Base-by-base conservation (phyloP, 2,113 vertebrate species). In the Aegotheles bennettii region DNA sequence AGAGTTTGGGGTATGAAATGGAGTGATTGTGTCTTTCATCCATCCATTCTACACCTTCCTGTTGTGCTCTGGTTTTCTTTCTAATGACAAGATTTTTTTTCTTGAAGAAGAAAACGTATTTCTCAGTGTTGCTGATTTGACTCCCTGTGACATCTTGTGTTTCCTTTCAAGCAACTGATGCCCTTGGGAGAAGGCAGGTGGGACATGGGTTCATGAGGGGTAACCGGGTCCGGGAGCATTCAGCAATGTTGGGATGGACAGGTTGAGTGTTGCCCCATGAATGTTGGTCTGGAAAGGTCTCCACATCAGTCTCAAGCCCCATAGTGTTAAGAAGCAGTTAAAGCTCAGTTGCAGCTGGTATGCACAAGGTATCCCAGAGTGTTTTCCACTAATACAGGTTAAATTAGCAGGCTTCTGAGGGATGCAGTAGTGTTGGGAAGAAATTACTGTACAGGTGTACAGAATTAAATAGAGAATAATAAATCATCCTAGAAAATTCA, bases 161-260 rank as follows among this genome's bases (percentile, higher is more conserved):
- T 90, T 76, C 57, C 17, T 24, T 31, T 48, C 10, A 6, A 40
- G 60, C 7, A 4, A 25, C 31, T 1, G 42, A 9, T 48, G 59
- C 50, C 60, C 29, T 7, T 18, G 9, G 61, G 21, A 43, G 42
- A 2, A 10, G 10, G 54, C 40, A 40, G 48, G 38, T 13, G 19
- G 54, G 9, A 18, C 51, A n/a, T 42, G 7, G 16, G 7, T 13
- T 28, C 29, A 6, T 0, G 0, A 40, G 31, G 38, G 47, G 19
- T 2, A 16, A 9, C 31, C 15, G 78, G 10, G 47, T 4, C 17
- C 2, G 14, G 23, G 40, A 65, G 25, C 18, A 2, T 35, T 28
- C 15, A 2, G 43, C 17, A 8, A 1, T 0, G 15, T 2, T 35
- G 10, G 54, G 17, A 16, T 0, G 31, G 38, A 4, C 0, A 29